Conservation (phyloP, 2,888 invertebrate genomes). For the Eupithecia inturbata region DNA sequence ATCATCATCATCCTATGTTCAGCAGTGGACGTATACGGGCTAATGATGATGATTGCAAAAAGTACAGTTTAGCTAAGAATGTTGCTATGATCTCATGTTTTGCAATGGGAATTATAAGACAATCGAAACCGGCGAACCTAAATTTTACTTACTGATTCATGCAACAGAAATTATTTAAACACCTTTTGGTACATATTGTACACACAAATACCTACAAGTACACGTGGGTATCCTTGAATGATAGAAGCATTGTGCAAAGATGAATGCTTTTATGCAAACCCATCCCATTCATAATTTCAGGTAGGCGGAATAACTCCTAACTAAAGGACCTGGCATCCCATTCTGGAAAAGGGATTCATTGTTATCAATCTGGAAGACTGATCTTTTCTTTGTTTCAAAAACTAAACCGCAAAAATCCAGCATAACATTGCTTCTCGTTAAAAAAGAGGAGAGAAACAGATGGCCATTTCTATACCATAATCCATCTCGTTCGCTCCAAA, state of each 20-base stretch:
- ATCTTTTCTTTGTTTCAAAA: constrained; percentile 3
- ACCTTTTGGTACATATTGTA: neutral
- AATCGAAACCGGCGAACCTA: constrained; percentile 10
- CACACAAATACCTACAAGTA: neutral
- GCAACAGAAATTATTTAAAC: constrained; percentile 5
- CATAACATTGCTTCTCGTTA: neutral
- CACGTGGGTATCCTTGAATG: constrained; percentile 8
- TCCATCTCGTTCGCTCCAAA: neutral
- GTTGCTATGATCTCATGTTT: constrained; percentile 17
- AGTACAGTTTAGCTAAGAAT: neutral
- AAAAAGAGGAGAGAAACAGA: neutral
- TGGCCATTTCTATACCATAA: neutral
- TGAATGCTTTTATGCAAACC: constrained; percentile 47
- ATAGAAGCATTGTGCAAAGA: constrained; percentile 43
- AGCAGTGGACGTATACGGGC: too few relatives aligned
- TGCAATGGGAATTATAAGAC: constrained; percentile 1
- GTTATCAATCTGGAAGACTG: neutral
- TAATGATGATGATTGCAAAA: too few relatives aligned
- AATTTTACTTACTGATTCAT: constrained; percentile 19
- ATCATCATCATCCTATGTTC: too few relatives aligned
- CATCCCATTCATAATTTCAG: constrained; percentile 50
- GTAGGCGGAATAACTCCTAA: constrained; percentile 39
- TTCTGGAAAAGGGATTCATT: constrained; percentile 13
- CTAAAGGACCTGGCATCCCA: neutral
- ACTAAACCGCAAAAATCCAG: neutral